A percentile compares a stretch with the other conserved stretches of the same genome.
phyloP scores from a whole-genome alignment of 1,140 invertebrate species.

The Cyclina sinensis region DNA sequence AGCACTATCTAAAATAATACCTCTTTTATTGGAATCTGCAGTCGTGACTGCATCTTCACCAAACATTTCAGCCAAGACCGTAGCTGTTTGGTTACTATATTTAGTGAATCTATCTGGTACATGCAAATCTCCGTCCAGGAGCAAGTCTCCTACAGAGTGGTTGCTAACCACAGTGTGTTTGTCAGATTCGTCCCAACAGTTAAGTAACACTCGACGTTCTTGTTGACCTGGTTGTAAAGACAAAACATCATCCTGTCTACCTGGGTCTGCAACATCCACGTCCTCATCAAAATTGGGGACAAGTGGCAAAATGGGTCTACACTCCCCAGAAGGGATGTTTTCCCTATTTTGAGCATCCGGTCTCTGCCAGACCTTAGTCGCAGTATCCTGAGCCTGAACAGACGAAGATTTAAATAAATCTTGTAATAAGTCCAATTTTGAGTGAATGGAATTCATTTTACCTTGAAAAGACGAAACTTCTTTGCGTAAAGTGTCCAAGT shows the following conservation, averaged over 20 bases:
- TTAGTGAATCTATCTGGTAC: not conserved
- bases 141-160: no score
- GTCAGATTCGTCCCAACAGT: not conserved
- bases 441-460: constrained; percentile 25
- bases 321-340: not conserved
- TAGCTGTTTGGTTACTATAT: not conserved
- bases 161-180: not conserved
- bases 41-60: not conserved
- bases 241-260: not conserved
- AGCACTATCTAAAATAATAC: not conserved
- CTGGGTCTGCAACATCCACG: not conserved
- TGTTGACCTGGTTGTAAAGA: not conserved
- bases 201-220: not conserved
- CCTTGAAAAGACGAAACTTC: no score
- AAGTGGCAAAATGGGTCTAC: not conserved
- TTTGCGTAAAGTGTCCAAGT: not conserved
- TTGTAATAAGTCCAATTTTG: constrained; percentile 24
- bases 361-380: not conserved
- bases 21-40: not conserved
- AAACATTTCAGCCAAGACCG: not conserved
- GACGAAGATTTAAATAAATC: not conserved
- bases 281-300: no score
- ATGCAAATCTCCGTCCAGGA: not conserved
- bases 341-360: not conserved
- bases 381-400: constrained; percentile 1